Base-by-base conservation (phyloP, 1,140 invertebrate species). In the Drosophila pseudoananassae region DNA sequence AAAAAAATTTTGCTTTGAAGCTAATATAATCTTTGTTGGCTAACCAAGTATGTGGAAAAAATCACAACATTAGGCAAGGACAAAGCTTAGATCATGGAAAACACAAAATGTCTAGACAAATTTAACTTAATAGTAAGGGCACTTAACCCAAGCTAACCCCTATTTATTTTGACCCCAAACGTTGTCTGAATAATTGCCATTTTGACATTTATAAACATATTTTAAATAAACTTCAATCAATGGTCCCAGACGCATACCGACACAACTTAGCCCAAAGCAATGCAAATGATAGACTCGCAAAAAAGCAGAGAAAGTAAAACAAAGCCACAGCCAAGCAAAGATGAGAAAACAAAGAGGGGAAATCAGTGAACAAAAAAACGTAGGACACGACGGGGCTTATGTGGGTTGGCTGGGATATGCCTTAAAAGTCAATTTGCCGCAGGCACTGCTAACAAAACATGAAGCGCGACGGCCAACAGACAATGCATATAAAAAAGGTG, bases 151-250 rank as follows among this genome's bases (percentile, higher is more conserved):
- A 45, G 43, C 47, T 61, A 61, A 76, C 33, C 59, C 25, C 38
- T 9, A 17, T 52, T 29, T 38, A 29, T n/a, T 38, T 38, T n/a
- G 38, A 46, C 14, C 59, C 69, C 74, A 75, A 58, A 74, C 52
- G 63, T 63, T 45, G 59, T 43, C 63, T 38, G 60, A 52, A 85
- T 87, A 85, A 85, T 87, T 85, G 78, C 73, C 69, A 64, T 87
- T 85, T 88, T 82, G 78, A 82, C 83, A 78, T 85, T 85, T 82
- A 75, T 69, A 82, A 85, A 87, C 82, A 87, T 73, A 76, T 78
- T 87, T 81, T 72, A 82, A 87, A 82, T 87, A 87, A 87, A 88
- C 82, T 87, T 87, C 78, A 88, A 85, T 88, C 82, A 87, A 88
- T 72, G 72, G 51, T 60, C 55, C 63, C 76, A 84, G 71, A 84